Base-by-base conservation (phyloP, 2,797 vertebrate genomes). In the Anableps anableps region DNA sequence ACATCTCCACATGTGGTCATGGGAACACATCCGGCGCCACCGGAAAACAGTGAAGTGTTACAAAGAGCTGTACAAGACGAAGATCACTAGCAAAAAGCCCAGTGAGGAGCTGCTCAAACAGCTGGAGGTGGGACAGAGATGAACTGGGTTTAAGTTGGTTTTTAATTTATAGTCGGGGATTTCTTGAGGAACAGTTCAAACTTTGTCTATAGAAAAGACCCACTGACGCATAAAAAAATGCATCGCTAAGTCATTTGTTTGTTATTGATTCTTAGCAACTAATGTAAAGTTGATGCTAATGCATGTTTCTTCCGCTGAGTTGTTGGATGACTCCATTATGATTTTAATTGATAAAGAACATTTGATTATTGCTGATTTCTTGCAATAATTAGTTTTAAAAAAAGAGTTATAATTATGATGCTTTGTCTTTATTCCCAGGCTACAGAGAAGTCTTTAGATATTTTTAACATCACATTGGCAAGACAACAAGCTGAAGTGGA, bases 401-500 rank as follows among this genome's bases (percentile, higher is more conserved):
- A 76, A 31, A 86, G 85, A 86, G 73, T 73, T 81, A n/a, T 79
- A 76, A 88, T 90, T 16, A 74, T 87, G 6, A 77, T 80, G 21
- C 81, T 36, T 77, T 80, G 16, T 84, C 10, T 88, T 38, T 83
- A 1, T 88, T 95, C 83, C 62, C 85, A 99, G 98, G 96, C 96
- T 51, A 93, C 95, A 0, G 98, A 99, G 94, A 98, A 95, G 91
- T 72, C 91, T 1, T 91, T 99, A 95, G 99, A 99, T 96, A 95
- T 99, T 93, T 99, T 99, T 95, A 99, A 97, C 92, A 99, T 99
- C 95, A 99, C 97, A 1, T 84, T 99, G 88, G 97, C 97, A 86
- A 96, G 99, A 89, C 98, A 99, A 83, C 98, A 99, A 91, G 97
- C 98, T 83, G 98, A 99, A 96, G 96, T 99, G 93, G 98, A 99